Base-by-base conservation (phyloP, 2,888 invertebrate genomes). In the Drosophila rellima region DNA sequence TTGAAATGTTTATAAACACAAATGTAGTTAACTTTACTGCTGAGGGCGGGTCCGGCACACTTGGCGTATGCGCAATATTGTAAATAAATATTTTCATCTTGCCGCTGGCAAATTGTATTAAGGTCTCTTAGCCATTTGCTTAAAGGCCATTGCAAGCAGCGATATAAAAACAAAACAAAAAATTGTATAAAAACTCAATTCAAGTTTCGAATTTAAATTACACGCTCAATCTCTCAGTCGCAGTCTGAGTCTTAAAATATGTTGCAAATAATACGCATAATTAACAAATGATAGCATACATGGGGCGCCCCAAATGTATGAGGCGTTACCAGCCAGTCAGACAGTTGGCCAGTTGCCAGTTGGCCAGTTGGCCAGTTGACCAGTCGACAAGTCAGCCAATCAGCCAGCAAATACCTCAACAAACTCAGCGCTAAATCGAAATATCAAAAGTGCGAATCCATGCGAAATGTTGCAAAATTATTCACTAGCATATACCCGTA, bases 191-290 rank as follows among this genome's bases (percentile, higher is more conserved):
- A 51, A 45, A 31, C 3, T 15, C 29, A 39, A 37, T 31, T 37
- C 31, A 33, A 69, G 39, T 54, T 59, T 70, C 61, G 59, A 42
- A 52, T 62, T 67, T 72, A 73, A 76, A 73, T 76, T 78, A 62
- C 78, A 62, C 31, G 68, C 78, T 77, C 75, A 73, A 73, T 77
- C 72, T 76, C 23, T 18, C 18, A 26, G 51, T 55, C 52, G 7
- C 23, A 20, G 51, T 59, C 31, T 29, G 37, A 18, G n/a, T 18
- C 45, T 23, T 29, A 56, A 60, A 56, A 61, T 63, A 65, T 69
- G 50, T 78, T 78, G 70, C 82, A 80, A 80, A 80, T 80, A 79
- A 79, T 82, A 74, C 74, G 76, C 80, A 80, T 79, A 79, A 79
- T 80, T 82, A 82, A 79, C 74, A 70, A 71, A 78, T 79, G 78